These are phyloP conservation scores for human (Homo sapiens) DNA, from an alignment of 2,113 vertebrate species.

Conservation along the genomic window GRCh38 chr5:155133501-155134000, in stretches of 20 bases:
- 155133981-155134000: background rate
- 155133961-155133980: background rate
- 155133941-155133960: background rate
- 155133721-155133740: conserved; percentile 67
- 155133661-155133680: conserved; percentile 56
- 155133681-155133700: conserved; percentile 63
- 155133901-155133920: background rate
- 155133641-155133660: conserved; percentile 64
- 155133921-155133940: background rate
- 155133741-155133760: conserved; percentile 35
- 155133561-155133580: conserved; percentile 48
- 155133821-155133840: conserved; percentile 22
- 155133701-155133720: conserved; percentile 53
- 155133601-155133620: conserved; percentile 75
- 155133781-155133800: conserved; percentile 55
- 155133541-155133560: conserved; percentile 15
- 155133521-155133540: conserved; percentile 17
- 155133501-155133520: conserved; percentile 23
- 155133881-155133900: background rate
- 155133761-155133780: conserved; percentile 67
- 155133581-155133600: conserved; percentile 62
- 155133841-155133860: conserved; percentile 49
- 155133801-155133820: conserved; percentile 73
- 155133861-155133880: background rate
- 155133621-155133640: conserved; percentile 59